Conservation (phyloP, 2,113 vertebrate species). For the Grallaria varia region DNA sequence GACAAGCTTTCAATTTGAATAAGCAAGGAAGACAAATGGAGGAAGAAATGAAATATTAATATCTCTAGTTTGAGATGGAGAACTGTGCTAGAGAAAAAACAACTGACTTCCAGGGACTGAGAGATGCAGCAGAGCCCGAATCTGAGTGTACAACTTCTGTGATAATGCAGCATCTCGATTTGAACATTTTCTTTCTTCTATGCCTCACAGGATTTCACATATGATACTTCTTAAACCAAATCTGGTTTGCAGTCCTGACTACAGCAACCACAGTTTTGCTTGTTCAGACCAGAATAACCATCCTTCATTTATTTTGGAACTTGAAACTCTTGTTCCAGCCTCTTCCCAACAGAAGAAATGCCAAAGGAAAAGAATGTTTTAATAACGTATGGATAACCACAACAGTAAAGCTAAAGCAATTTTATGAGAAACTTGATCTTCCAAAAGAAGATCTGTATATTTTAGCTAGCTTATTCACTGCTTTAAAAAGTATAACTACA, state of each 20-base stretch:
- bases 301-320: constrained; percentile 47
- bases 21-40: constrained; percentile 47
- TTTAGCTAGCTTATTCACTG: neutral
- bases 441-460: constrained; percentile 28
- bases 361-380: constrained; percentile 40
- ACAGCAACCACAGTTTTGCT: constrained; percentile 30
- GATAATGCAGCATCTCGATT: neutral
- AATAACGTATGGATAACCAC: constrained; percentile 16
- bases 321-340: constrained; percentile 45
- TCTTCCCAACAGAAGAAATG: constrained; percentile 41
- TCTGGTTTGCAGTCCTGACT: constrained; percentile 19
- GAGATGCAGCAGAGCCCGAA: neutral
- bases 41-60: constrained; percentile 61
- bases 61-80: neutral
- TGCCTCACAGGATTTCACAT: neutral
- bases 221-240: neutral
- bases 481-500: neutral
- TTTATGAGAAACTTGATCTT: constrained; percentile 41
- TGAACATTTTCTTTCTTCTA: neutral
- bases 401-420: constrained; percentile 9
- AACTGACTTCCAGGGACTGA: neutral
- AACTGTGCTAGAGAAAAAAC: constrained; percentile 14
- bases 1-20: constrained; percentile 66
- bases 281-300: constrained; percentile 56
- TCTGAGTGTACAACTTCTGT: neutral